Evolutionary conservation across 1,140 invertebrate species (phyloP).

Genomic region (Drosophila pandora): DNA sequence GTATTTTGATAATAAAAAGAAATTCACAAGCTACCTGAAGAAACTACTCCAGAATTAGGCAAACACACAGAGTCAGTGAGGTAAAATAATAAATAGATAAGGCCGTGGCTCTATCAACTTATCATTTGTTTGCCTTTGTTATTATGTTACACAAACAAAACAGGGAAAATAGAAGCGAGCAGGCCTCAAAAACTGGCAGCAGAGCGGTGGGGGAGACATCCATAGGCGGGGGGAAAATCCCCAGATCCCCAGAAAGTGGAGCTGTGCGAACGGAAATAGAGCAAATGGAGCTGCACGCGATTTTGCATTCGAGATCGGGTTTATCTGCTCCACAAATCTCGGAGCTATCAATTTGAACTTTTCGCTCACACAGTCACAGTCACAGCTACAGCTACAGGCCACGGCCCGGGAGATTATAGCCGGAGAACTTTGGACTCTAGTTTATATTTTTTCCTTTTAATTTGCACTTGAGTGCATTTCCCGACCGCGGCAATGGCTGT

Average conservation of each 20-base stretch:
- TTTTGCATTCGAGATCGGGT: constrained; percentile 68
- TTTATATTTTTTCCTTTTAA: constrained; percentile 51
- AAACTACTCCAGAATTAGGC: constrained; percentile 37
- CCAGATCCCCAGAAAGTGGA: constrained; percentile 4
- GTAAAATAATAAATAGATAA: constrained; percentile 75
- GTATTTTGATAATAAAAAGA: constrained; percentile 78
- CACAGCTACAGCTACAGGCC: not conserved
- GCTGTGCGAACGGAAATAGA: constrained; percentile 45
- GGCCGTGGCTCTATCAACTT: constrained; percentile 75
- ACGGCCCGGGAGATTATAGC: constrained; percentile 57
- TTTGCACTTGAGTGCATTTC: constrained; percentile 69
- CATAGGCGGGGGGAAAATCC: not conserved
- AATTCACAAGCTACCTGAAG: constrained; percentile 80
- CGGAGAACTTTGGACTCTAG: constrained; percentile 47
- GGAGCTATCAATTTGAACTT: constrained; percentile 79
- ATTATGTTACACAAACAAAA: constrained; percentile 81
- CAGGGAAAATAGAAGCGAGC: constrained; percentile 42
- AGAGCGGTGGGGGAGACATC: not conserved
- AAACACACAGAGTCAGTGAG: constrained; percentile 34
- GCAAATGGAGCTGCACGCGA: constrained; percentile 66
- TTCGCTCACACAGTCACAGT: constrained; percentile 38
- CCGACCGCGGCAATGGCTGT: constrained; percentile 11
- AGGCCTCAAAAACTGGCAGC: constrained; percentile 11
- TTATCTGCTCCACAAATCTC: constrained; percentile 72
- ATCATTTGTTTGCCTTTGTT: constrained; percentile 81